Conservation (phyloP, 2,888 invertebrate genomes). For the Protula sp. region DNA sequence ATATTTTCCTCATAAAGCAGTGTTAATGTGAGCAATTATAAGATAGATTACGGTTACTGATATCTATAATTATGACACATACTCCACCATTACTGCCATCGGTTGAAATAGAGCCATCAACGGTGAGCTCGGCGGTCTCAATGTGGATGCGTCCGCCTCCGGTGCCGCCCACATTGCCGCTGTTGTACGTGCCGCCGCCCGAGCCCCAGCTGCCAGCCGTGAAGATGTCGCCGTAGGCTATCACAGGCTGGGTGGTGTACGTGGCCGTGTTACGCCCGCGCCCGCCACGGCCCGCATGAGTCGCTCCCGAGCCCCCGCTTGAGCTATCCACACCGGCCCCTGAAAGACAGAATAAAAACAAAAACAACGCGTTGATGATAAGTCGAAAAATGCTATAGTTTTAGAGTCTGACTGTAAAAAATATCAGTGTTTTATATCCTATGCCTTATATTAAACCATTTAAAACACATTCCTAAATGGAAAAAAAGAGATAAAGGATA, state of each 20-base stretch:
- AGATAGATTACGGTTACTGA: too few species aligned
- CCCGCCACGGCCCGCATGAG: conserved; percentile 31
- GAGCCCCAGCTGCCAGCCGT: conserved; percentile 24
- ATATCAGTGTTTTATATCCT: too few species aligned
- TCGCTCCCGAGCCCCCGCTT: conserved; percentile 22
- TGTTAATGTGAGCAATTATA: too few species aligned
- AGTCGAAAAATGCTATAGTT: too few species aligned
- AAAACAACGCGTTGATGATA: neutral
- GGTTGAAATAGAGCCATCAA: conserved; percentile 3
- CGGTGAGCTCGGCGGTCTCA: conserved; percentile 1
- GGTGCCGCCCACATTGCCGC: conserved; percentile 23
- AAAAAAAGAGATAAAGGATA: too few species aligned
- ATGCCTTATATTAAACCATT: too few species aligned
- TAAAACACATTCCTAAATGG: too few species aligned
- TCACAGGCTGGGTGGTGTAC: neutral
- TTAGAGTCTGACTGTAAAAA: too few species aligned
- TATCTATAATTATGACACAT: too few species aligned
- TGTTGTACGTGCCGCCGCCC: conserved; percentile 28
- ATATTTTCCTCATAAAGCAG: too few species aligned
- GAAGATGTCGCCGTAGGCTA: conserved; percentile 25
- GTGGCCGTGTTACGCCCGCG: conserved; percentile 13
- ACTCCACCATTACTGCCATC: too few species aligned
- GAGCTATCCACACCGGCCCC: conserved; percentile 29
- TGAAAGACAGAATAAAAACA: neutral
- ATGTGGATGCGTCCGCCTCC: conserved; percentile 29